Conservation (phyloP, 1,140 invertebrate species). For the Heliconius nattereri region DNA sequence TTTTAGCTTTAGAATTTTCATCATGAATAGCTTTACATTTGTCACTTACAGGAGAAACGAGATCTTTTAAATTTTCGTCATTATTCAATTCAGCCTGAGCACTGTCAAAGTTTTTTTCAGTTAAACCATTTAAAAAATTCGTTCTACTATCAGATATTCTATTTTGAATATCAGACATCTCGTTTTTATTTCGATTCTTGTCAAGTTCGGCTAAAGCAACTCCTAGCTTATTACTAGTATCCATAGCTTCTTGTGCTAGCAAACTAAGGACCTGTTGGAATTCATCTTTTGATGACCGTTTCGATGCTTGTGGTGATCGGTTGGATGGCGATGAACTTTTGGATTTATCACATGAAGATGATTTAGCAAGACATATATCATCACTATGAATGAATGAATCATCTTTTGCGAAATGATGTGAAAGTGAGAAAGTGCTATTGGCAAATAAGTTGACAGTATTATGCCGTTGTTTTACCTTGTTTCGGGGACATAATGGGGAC, state of each 20-base stretch:
- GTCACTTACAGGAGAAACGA: background rate
- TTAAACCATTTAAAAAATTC: constrained; percentile 67
- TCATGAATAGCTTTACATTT: constrained; percentile 31
- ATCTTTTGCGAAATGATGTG: constrained; percentile 76
- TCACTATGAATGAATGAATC: constrained; percentile 77
- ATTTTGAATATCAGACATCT: constrained; percentile 61
- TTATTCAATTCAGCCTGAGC: constrained; percentile 44
- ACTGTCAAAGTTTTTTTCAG: constrained; percentile 52
- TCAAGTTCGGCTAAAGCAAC: constrained; percentile 78
- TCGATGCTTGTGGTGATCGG: constrained; percentile 72
- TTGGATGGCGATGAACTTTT: constrained; percentile 78
- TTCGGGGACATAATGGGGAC: constrained; percentile 58
- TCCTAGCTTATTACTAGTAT: constrained; percentile 78
- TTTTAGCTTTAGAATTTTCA: constrained; percentile 60
- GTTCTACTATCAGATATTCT: constrained; percentile 66
- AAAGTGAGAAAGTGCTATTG: constrained; percentile 68
- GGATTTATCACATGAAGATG: constrained; percentile 78
- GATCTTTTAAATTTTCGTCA: constrained; percentile 53
- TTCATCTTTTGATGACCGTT: constrained; percentile 77
- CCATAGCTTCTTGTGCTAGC: constrained; percentile 83
- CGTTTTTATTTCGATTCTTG: constrained; percentile 72
- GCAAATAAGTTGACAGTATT: constrained; percentile 76
- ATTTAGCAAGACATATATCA: constrained; percentile 73
- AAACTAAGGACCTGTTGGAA: constrained; percentile 82
- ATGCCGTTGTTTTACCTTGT: constrained; percentile 79